A percentile compares a stretch with the other conserved stretches of the same genome.
phyloP scores from a whole-genome alignment of 1,140 invertebrate species.

The Pogonus chalceus region DNA sequence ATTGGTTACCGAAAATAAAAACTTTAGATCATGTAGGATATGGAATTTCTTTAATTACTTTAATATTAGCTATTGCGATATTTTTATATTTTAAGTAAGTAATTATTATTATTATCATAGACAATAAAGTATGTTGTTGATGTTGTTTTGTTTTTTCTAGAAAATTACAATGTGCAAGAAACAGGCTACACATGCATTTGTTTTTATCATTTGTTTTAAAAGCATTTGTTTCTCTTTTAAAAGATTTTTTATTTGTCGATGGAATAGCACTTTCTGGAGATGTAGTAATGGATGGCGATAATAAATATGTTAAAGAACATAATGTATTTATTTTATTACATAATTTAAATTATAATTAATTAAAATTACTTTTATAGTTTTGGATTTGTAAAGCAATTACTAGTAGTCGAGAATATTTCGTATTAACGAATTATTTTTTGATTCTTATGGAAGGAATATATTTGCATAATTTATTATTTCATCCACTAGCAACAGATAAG shows the following conservation, averaged over 20 bases:
- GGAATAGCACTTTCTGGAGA: constrained; percentile 40
- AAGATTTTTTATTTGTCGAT: constrained; percentile 46
- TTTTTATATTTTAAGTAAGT: constrained; percentile 60
- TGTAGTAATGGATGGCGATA: constrained; percentile 17
- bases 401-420: constrained; percentile 58
- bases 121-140: no score
- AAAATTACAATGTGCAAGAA: constrained; percentile 53
- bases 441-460: constrained; percentile 76
- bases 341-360: constrained; percentile 38
- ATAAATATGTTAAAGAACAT: constrained; percentile 41
- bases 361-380: constrained; percentile 47
- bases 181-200: constrained; percentile 58
- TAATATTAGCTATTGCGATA: constrained; percentile 54
- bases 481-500: constrained; percentile 60
- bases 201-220: constrained; percentile 57
- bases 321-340: constrained; percentile 27
- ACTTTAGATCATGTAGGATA: constrained; percentile 60
- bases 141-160: constrained; percentile 33
- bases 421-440: constrained; percentile 70
- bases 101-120: constrained; percentile 12
- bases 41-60: constrained; percentile 51
- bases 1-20: constrained; percentile 51
- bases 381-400: constrained; percentile 64
- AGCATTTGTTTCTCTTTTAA: constrained; percentile 47
- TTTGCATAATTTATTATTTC: constrained; percentile 66